These are phyloP conservation scores for Eucera pruinosa DNA, from an alignment of 2,888 invertebrate species.

Conservation along the genomic window DNA sequence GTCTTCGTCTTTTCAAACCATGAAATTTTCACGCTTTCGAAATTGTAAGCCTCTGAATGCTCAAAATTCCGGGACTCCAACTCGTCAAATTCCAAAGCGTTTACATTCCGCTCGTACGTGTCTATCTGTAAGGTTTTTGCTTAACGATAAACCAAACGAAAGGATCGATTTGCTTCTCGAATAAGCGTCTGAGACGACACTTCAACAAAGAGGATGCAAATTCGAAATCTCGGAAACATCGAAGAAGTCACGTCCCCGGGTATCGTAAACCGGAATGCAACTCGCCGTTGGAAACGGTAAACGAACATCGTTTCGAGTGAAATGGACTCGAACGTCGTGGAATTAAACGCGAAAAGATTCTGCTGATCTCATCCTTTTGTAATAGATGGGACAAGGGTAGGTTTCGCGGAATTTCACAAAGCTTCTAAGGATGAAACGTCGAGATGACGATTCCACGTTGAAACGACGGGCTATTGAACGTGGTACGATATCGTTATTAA, in stretches of 20 bases:
- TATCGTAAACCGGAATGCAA: constrained; percentile 17
- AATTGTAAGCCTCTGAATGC: no score
- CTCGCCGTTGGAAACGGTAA: neutral
- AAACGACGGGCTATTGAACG: constrained; percentile 20
- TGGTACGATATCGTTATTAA: constrained; percentile 50
- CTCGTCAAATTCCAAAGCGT: no score
- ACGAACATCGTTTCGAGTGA: constrained; percentile 15
- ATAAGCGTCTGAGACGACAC: neutral
- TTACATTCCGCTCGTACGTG: no score
- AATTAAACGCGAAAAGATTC: constrained; percentile 14
- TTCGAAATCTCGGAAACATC: neutral
- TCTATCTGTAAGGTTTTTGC: no score
- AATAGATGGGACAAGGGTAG: neutral
- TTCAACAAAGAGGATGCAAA: neutral
- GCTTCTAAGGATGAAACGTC: neutral
- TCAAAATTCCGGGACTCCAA: no score
- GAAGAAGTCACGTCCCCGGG: constrained; percentile 10
- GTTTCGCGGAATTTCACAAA: neutral
- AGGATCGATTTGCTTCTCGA: no score
- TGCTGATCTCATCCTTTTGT: constrained; percentile 6
- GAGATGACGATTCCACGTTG: neutral
- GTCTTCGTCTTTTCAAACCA: no score
- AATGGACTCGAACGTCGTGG: constrained; percentile 10
- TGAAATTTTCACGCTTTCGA: no score
- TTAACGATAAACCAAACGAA: no score